These are phyloP conservation scores for Bolborhynchus lineola DNA, from an alignment of 2,113 vertebrate species.

Conservation along the genomic window DNA sequence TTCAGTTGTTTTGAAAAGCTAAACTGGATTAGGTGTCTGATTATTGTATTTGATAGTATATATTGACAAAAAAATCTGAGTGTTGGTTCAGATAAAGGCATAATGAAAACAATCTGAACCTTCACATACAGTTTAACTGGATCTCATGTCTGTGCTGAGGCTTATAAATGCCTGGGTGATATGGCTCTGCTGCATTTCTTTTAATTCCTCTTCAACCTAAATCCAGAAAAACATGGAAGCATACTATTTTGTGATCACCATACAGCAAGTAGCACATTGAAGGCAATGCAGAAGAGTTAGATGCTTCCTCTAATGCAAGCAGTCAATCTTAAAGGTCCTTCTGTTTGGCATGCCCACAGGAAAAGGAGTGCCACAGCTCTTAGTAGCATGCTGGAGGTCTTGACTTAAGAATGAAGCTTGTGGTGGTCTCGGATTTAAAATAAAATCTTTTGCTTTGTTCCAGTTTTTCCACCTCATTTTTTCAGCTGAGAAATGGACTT, in stretches of 20 bases:
- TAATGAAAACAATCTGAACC: neutral
- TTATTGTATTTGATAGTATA: neutral
- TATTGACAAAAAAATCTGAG: neutral
- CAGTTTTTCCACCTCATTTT: neutral
- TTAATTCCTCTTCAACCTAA: neutral
- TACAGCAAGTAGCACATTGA: neutral
- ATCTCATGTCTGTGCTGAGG: neutral
- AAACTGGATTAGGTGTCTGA: neutral
- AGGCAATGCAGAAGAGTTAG: neutral
- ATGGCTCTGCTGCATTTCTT: neutral
- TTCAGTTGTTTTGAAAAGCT: slow-evolving; percentile 24
- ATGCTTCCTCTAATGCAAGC: neutral
- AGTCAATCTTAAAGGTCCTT: neutral
- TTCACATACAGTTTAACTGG: neutral
- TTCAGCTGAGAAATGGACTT: neutral
- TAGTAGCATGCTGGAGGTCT: neutral
- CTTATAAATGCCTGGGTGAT: neutral
- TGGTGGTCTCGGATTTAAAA: neutral
- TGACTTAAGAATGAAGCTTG: neutral
- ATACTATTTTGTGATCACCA: neutral
- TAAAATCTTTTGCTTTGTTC: neutral
- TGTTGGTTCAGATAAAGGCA: neutral
- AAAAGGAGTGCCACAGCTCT: neutral
- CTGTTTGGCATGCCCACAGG: neutral
- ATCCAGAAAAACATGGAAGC: neutral